Percentiles rank a stretch among this genome's conserved stretches.
These are phyloP conservation scores for Piscicola geometra DNA, from an alignment of 2,888 invertebrate species.

Conservation along the genomic window DNA sequence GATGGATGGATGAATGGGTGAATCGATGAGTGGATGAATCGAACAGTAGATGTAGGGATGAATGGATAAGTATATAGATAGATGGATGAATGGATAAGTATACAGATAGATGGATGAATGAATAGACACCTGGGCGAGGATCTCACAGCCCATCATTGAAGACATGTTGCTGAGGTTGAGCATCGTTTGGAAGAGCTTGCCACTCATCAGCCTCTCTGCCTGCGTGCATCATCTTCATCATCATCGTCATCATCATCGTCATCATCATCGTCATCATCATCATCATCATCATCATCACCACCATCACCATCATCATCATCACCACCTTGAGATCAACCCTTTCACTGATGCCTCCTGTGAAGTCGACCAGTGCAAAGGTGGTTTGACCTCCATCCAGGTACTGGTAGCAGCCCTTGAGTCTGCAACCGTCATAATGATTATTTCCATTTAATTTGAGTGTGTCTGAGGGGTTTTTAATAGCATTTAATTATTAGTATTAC, in stretches of 20 bases:
- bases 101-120: neutral
- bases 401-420: conserved; percentile 58
- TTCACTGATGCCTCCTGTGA: conserved; percentile 59
- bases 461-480: neutral
- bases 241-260: conserved; percentile 30
- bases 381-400: conserved; percentile 58
- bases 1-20: neutral
- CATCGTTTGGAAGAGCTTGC: conserved; percentile 26
- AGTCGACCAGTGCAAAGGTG: conserved; percentile 58
- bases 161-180: neutral
- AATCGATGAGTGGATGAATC: neutral
- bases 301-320: conserved; percentile 1
- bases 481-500: neutral
- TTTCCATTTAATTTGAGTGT: neutral
- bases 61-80: neutral
- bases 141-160: conserved; percentile 33
- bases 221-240: conserved; percentile 29
- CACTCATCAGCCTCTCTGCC: conserved; percentile 4
- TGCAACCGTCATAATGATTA: conserved; percentile 40
- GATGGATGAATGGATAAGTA: neutral
- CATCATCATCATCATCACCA: conserved; percentile 14
- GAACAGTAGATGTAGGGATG: neutral
- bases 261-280: conserved; percentile 16
- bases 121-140: conserved; percentile 12
- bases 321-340: conserved; percentile 52